phyloP scores from a whole-genome alignment of 2,797 vertebrate species.

The Alauda arvensis region DNA sequence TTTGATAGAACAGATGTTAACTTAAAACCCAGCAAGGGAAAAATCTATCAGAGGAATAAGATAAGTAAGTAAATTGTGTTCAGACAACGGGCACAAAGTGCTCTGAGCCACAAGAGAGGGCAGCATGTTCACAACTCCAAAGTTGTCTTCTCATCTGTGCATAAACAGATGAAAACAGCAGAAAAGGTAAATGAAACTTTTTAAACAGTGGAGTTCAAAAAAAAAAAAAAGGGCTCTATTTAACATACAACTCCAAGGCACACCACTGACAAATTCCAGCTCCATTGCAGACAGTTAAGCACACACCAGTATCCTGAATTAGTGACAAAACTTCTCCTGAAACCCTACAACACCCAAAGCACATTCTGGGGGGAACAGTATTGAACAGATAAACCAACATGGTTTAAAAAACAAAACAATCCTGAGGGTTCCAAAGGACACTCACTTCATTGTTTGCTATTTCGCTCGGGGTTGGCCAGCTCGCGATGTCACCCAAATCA shows the following conservation, averaged over 20 bases:
- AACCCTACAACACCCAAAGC: background rate
- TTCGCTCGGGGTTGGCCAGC: slow-evolving; percentile 96
- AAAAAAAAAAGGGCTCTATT: background rate
- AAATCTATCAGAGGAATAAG: background rate
- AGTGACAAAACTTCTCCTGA: background rate
- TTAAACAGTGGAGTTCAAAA: background rate
- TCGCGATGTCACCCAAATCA: slow-evolving; percentile 90
- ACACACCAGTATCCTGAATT: background rate
- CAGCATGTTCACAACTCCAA: background rate
- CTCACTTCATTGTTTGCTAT: slow-evolving; percentile 87
- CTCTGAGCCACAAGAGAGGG: background rate
- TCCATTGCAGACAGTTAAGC: background rate
- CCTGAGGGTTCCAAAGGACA: background rate
- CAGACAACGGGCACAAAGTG: background rate
- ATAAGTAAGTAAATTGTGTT: background rate
- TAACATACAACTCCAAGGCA: rapidly evolving
- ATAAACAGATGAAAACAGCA: background rate
- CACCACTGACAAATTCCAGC: background rate
- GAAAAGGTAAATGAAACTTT: background rate
- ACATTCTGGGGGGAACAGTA: background rate
- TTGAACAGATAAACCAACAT: background rate
- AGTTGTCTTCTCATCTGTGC: background rate
- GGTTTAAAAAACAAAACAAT: background rate
- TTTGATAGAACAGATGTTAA: background rate
- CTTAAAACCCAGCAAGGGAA: background rate